A percentile compares a stretch with the other conserved stretches of the same genome.
These are phyloP conservation scores for Podarcis lilfordi DNA, from an alignment of 2,797 vertebrate species.

Conservation along the genomic window DNA sequence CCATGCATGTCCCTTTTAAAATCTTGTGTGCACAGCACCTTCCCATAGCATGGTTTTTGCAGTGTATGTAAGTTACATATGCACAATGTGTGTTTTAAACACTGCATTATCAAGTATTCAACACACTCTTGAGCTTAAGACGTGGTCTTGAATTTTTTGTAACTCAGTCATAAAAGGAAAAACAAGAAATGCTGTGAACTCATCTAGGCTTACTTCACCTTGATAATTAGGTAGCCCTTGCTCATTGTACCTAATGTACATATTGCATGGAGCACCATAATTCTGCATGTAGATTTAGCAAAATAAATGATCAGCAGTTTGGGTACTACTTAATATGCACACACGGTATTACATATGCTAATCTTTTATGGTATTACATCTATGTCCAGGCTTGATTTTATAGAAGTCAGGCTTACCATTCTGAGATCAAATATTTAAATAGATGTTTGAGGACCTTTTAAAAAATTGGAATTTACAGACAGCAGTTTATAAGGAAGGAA, in stretches of 20 bases:
- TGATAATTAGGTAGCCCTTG: neutral
- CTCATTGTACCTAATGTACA: neutral
- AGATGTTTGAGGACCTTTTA: neutral
- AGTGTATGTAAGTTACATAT: neutral
- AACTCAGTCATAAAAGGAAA: neutral
- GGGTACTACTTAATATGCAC: neutral
- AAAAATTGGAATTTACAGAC: neutral
- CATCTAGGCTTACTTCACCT: neutral
- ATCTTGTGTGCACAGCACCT: neutral
- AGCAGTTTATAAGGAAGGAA: neutral
- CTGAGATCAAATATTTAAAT: neutral
- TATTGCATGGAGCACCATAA: neutral
- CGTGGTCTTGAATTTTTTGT: neutral
- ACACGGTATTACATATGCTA: neutral
- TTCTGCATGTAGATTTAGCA: neutral
- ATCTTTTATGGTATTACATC: neutral
- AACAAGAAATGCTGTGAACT: neutral
- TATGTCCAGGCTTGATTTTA: neutral
- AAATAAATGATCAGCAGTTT: neutral
- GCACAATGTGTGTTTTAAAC: neutral
- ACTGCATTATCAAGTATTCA: neutral
- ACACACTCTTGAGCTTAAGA: neutral
- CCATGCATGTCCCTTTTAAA: neutral
- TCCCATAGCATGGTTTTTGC: neutral
- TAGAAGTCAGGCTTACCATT: neutral